phyloP scores from a whole-genome alignment of 2,797 vertebrate species.

The Mormyrops attenuatus region DNA sequence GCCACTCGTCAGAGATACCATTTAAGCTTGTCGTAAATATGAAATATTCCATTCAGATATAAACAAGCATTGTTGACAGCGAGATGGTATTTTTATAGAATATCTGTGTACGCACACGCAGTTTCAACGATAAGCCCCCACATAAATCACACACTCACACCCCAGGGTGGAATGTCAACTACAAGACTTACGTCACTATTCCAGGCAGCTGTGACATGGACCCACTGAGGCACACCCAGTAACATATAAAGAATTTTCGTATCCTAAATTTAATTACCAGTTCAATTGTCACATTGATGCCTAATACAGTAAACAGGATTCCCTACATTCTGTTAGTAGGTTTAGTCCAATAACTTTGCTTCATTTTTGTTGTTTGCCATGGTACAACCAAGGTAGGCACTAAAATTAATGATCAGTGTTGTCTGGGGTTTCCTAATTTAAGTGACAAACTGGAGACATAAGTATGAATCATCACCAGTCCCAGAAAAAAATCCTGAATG shows the following conservation, averaged over 20 bases:
- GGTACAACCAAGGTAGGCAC: background rate
- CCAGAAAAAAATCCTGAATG: background rate
- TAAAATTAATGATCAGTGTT: constrained; percentile 11
- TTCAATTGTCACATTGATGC: background rate
- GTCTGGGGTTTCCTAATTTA: background rate
- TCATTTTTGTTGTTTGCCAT: background rate
- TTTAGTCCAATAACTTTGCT: background rate
- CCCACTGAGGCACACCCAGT: background rate
- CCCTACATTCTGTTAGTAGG: background rate
- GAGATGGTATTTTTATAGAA: background rate
- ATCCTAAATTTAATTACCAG: background rate
- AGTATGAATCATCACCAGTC: background rate
- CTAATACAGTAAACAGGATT: background rate
- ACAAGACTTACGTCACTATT: background rate
- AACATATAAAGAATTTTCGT: background rate
- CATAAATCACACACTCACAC: background rate
- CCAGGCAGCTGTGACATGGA: background rate
- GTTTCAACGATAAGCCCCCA: background rate
- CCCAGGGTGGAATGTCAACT: background rate
- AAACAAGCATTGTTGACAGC: background rate
- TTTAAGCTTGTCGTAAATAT: background rate
- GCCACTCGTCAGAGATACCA: background rate
- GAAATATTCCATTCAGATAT: background rate
- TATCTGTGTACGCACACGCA: background rate
- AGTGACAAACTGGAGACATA: background rate